Conservation (phyloP, 1,140 invertebrate genomes). For the Eueides isabella region DNA sequence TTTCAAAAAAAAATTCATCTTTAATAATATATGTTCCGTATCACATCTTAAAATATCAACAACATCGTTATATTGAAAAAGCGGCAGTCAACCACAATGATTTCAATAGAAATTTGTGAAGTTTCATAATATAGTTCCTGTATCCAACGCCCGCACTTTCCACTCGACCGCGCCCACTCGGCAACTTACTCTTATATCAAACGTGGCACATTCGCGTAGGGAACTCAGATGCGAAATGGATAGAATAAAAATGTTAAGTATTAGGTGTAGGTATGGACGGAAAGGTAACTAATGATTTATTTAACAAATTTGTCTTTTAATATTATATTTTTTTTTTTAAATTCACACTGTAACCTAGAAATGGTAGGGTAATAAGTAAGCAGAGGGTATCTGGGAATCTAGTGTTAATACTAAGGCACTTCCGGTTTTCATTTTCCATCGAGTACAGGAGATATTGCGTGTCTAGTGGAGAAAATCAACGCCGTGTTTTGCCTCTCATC, state of each 20-base stretch:
- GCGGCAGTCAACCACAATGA: neutral
- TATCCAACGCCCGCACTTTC: constrained; percentile 24
- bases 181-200: constrained; percentile 24
- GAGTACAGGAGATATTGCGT: too few relatives aligned
- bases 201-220: constrained; percentile 17
- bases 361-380: too few relatives aligned
- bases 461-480: too few relatives aligned
- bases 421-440: too few relatives aligned
- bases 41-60: neutral
- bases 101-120: constrained; percentile 12
- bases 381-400: too few relatives aligned
- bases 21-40: neutral
- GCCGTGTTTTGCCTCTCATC: too few relatives aligned
- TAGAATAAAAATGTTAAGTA: constrained; percentile 10
- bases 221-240: constrained; percentile 14
- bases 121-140: constrained; percentile 23
- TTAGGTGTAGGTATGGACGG: neutral
- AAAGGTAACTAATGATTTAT: neutral
- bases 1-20: too few relatives aligned
- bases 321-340: neutral
- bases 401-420: too few relatives aligned
- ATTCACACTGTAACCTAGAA: too few relatives aligned
- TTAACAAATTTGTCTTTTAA: neutral
- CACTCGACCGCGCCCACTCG: constrained; percentile 29
- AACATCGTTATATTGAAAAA: neutral